Conservation (phyloP, 2,888 invertebrate genomes). For the Cotesia congregata region DNA sequence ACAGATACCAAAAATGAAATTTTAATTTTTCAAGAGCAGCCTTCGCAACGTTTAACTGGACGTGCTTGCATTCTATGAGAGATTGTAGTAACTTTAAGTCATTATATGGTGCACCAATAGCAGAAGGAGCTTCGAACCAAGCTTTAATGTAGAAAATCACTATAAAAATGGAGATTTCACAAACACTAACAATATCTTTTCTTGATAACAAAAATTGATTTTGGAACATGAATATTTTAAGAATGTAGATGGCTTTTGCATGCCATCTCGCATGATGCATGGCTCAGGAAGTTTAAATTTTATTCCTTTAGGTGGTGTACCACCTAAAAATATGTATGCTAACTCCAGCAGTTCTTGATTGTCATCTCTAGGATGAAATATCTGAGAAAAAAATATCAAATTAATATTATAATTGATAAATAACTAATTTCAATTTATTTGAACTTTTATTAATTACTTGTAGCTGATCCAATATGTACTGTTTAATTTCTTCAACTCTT, state of each 20-base stretch:
- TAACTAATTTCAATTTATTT: too few species aligned
- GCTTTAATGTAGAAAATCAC: constrained; percentile 5
- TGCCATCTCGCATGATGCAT: constrained; percentile 23
- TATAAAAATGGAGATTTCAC: constrained; percentile 23
- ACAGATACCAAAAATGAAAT: constrained; percentile 6
- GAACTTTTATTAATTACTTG: background rate
- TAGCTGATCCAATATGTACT: constrained; percentile 2
- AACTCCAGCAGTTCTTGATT: constrained; percentile 47
- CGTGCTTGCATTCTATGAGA: background rate
- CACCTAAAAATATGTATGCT: too few species aligned
- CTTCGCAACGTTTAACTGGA: constrained; percentile 19
- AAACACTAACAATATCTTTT: constrained; percentile 11
- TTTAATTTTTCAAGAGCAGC: constrained; percentile 2
- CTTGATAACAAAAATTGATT: constrained; percentile 11
- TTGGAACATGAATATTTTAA: constrained; percentile 26
- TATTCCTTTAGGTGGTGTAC: too few species aligned
- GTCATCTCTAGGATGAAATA: constrained; percentile 49
- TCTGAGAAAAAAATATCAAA: constrained; percentile 4
- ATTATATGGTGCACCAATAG: constrained; percentile 28
- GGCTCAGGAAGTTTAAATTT: too few species aligned
- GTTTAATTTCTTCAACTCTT: too few species aligned
- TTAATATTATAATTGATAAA: background rate
- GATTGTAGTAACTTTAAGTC: constrained; percentile 11
- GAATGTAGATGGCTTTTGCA: constrained; percentile 26
- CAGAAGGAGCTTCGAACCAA: constrained; percentile 26